These are phyloP conservation scores for Coelinius sp. DNA, from an alignment of 2,888 invertebrate species.

Conservation along the genomic window DNA sequence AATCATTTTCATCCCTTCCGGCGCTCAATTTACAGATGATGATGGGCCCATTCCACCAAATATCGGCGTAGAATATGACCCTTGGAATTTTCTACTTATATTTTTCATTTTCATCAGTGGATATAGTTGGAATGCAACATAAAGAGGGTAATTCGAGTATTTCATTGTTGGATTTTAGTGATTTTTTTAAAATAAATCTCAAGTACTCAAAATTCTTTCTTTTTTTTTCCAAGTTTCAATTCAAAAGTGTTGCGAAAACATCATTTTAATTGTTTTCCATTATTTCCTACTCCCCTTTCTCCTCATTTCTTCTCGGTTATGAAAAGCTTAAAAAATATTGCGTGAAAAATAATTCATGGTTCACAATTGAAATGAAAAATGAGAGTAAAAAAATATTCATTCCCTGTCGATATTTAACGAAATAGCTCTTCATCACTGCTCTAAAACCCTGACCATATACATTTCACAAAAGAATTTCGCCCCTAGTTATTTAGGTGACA, in stretches of 20 bases:
- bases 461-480: too few species aligned
- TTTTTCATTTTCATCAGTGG: not conserved
- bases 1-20: slow-evolving; percentile 50
- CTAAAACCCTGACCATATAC: not conserved
- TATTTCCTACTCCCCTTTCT: not conserved
- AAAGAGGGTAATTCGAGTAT: not conserved
- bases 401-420: not conserved
- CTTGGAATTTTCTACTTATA: not conserved
- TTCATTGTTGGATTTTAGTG: too few species aligned
- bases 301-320: too few species aligned
- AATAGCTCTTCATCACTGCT: not conserved
- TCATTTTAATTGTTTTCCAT: not conserved
- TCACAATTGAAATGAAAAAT: not conserved
- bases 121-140: not conserved
- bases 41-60: slow-evolving; percentile 19
- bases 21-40: slow-evolving; percentile 44
- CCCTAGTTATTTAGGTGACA: not conserved
- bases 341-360: not conserved
- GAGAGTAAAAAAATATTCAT: not conserved
- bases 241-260: not conserved
- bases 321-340: not conserved
- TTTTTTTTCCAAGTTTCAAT: too few species aligned
- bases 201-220: too few species aligned
- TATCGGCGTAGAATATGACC: not conserved
- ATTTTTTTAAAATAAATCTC: too few species aligned